Base-by-base conservation (phyloP, 2,113 vertebrate species). In the Lycaon pictus region DNA sequence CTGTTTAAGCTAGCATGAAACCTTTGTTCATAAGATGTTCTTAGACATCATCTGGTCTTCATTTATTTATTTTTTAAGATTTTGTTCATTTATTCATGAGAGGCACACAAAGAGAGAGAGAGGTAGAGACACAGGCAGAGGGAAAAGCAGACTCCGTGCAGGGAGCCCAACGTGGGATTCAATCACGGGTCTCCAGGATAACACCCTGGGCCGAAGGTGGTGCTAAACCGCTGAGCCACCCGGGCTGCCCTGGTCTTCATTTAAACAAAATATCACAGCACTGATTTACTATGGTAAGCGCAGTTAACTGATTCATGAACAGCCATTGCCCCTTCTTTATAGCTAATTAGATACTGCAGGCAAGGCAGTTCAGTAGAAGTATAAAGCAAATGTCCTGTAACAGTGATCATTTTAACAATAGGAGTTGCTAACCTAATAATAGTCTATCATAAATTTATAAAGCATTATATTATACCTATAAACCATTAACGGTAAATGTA, bases 341-440 rank as follows among this genome's bases (percentile, higher is more conserved):
- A 53, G 10, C 32, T 83, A 92, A 85, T 43, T 62, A 77, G 48
- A 25, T 62, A 17, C 55, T 81, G 87, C 27, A 83, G 32, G 65
- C 72, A 79, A 90, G 37, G n/a, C 82, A 86, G 84, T 77, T 92
- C 60, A 89, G 32, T 65, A 27, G 60, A 37, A 56, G 27, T 90
- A 55, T 77, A 93, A 92, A 89, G 35, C 58, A 93, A 16, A 92
- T 89, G 51, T 76, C 37, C 63, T 15, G 48, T 29, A 67, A 81
- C 53, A 86, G 23, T 32, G 37, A 87, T 89, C 37, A 79, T 74
- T 92, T 96, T 94, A 90, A 92, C 32, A 87, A 74, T 92, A 94
- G 37, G n/a, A 48, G 53, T 91, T 96, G 32, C 53, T 96, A 91
- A 95, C 22, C 32, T 88, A 95, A 88, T 67, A 89, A 67, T 84